phyloP scores from a whole-genome alignment of 1,140 invertebrate genomes.

The Lepeophtheirus salmonis region DNA sequence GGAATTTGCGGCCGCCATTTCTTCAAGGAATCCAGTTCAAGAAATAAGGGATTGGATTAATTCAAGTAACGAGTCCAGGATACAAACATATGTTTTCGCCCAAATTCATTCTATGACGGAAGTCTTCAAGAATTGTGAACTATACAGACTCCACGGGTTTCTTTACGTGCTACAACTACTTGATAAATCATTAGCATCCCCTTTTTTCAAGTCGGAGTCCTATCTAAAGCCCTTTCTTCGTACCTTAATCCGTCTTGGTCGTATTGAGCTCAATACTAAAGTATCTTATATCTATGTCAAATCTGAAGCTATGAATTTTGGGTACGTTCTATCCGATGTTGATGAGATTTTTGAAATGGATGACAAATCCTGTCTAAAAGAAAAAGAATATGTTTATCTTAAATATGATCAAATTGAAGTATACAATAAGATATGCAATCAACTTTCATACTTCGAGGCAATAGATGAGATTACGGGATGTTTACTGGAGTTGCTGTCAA shows the following conservation, averaged over 20 bases:
- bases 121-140: neutral
- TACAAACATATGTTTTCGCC: neutral
- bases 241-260: neutral
- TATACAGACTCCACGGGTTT: neutral
- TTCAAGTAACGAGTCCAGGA: neutral
- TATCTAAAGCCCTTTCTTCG: neutral
- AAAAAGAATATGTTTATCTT: neutral
- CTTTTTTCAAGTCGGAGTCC: neutral
- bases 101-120: neutral
- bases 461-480: no score
- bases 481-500: no score
- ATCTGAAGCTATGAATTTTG: neutral
- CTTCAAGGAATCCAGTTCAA: neutral
- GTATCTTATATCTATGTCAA: neutral
- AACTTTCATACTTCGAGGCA: no score
- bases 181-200: neutral
- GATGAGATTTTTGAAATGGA: neutral
- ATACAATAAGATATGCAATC: neutral
- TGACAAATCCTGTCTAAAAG: neutral
- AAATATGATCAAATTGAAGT: neutral
- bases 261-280: neutral
- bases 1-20: neutral
- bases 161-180: neutral
- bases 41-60: neutral
- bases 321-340: neutral